Conservation (phyloP, 2,888 invertebrate genomes). For the Sphaeridia pumilis region DNA sequence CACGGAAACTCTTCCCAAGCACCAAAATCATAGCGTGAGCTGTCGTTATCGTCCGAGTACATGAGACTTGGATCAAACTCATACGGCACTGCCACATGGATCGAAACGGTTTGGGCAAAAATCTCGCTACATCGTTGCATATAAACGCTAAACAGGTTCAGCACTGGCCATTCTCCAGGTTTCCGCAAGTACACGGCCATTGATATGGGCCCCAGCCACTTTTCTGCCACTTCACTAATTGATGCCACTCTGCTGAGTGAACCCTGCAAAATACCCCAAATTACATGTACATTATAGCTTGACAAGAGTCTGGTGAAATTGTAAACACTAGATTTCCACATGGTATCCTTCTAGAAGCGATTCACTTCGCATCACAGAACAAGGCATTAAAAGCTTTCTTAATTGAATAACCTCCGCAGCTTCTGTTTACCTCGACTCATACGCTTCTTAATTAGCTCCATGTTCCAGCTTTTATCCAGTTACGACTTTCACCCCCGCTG, state of each 20-base stretch:
- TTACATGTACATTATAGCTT: too few relatives aligned
- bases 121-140: conserved; percentile 60
- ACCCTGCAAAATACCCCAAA: conserved; percentile 49
- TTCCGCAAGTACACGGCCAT: conserved; percentile 58
- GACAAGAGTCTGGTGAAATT: too few relatives aligned
- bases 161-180: conserved; percentile 53
- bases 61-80: conserved; percentile 37
- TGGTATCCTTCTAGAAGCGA: neutral
- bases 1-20: conserved; percentile 54
- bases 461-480: too few relatives aligned
- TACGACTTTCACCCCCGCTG: too few relatives aligned
- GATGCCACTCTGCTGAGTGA: conserved; percentile 71
- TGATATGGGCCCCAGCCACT: conserved; percentile 78
- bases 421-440: too few relatives aligned
- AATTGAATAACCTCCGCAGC: too few relatives aligned
- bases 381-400: neutral
- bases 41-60: conserved; percentile 11
- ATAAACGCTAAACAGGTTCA: conserved; percentile 63
- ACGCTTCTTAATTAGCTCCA: too few relatives aligned
- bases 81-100: conserved; percentile 62
- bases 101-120: conserved; percentile 57
- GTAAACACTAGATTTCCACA: neutral
- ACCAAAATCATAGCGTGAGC: conserved; percentile 39
- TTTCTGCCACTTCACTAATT: conserved; percentile 61
- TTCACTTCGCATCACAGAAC: neutral